These are phyloP conservation scores for Heterodera carotae DNA, from an alignment of 1,140 invertebrate species.

Conservation along the genomic window DNA sequence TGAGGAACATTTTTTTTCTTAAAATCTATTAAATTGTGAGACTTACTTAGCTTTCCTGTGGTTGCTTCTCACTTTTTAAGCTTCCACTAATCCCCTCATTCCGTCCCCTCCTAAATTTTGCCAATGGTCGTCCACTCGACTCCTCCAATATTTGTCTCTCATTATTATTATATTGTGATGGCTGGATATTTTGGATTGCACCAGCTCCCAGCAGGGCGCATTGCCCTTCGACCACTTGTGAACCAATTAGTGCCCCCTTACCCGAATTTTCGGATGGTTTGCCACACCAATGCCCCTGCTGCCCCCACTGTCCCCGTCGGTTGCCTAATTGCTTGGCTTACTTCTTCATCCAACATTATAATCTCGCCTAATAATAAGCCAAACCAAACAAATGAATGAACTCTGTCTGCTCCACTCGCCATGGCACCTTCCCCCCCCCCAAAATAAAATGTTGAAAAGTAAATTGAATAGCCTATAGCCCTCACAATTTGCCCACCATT, in stretches of 20 bases:
- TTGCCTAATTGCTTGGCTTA: constrained; percentile 2
- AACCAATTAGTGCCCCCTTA: background rate
- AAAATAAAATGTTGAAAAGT: background rate
- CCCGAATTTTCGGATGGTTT: constrained; percentile 1
- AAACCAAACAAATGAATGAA: background rate
- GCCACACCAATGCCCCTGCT: background rate
- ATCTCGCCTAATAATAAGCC: constrained; percentile 1
- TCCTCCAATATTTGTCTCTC: background rate
- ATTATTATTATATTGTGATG: background rate
- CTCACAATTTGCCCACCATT: background rate
- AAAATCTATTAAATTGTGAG: too few relatives aligned
- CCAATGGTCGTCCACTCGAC: background rate
- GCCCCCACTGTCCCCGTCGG: too few relatives aligned
- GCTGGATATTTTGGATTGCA: background rate
- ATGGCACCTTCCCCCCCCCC: too few relatives aligned
- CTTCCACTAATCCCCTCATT: background rate
- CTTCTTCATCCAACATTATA: background rate
- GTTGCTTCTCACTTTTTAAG: background rate
- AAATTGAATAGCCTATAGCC: background rate
- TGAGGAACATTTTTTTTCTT: too few relatives aligned
- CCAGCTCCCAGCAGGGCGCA: background rate
- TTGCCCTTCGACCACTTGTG: background rate
- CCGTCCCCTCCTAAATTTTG: background rate
- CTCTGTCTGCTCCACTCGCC: background rate
- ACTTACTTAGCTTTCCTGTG: background rate